Conservation (phyloP, 2,888 invertebrate genomes). For the Cosmia trapezina region DNA sequence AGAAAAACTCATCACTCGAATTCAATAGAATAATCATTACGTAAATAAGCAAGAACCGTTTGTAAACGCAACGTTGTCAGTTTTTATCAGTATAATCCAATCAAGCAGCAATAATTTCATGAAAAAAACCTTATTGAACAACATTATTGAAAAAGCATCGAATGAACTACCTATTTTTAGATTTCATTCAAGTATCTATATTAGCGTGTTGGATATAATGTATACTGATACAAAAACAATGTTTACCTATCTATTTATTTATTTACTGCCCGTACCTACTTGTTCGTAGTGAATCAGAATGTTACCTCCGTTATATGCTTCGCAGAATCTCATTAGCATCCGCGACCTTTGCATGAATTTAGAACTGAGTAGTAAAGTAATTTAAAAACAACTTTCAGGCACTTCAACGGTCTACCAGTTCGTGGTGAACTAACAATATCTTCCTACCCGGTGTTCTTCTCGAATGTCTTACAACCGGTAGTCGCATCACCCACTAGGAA, state of each 20-base stretch:
- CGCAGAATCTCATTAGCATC: constrained; percentile 37
- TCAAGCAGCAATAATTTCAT: constrained; percentile 40
- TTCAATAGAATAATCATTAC: constrained; percentile 72
- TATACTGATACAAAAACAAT: not conserved
- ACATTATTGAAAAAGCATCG: constrained; percentile 32
- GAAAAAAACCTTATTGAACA: constrained; percentile 34
- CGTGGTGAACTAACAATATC: constrained; percentile 96
- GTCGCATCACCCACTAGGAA: constrained; percentile 93
- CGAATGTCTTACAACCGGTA: constrained; percentile 94
- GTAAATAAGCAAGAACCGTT: constrained; percentile 67
- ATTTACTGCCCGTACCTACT: constrained; percentile 21
- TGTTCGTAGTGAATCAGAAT: constrained; percentile 29
- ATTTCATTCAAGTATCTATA: constrained; percentile 25
- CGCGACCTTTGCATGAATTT: constrained; percentile 19
- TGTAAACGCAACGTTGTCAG: constrained; percentile 67
- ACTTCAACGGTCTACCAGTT: constrained; percentile 96
- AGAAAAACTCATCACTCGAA: constrained; percentile 73
- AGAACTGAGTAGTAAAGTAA: not conserved
- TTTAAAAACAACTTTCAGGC: constrained; percentile 86
- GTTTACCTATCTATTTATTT: constrained; percentile 28
- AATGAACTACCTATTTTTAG: constrained; percentile 21
- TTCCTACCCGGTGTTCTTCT: constrained; percentile 95
- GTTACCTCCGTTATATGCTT: constrained; percentile 26
- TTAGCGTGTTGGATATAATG: constrained; percentile 35
- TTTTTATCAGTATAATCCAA: constrained; percentile 63